These are phyloP conservation scores for Agrotis exclamationis DNA, from an alignment of 2,888 invertebrate species.

Conservation along the genomic window DNA sequence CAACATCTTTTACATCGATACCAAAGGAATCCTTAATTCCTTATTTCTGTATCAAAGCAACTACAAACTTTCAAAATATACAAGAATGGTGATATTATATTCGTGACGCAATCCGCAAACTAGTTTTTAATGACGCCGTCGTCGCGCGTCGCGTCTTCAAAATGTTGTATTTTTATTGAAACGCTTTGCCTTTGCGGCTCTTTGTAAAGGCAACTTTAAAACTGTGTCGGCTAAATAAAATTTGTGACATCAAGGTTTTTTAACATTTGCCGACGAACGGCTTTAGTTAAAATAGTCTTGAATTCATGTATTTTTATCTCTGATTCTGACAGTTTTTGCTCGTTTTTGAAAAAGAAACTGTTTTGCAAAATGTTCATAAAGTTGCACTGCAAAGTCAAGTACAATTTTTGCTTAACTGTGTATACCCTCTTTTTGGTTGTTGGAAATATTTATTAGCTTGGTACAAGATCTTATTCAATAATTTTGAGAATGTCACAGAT, in stretches of 20 bases:
- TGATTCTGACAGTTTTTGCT: not conserved
- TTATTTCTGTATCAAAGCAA: not conserved
- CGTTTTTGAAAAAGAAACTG: not conserved
- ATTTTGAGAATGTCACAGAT: too few relatives aligned
- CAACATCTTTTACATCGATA: too few relatives aligned
- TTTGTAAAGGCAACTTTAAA: slow-evolving; percentile 15
- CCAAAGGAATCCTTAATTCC: too few relatives aligned
- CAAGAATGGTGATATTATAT: not conserved
- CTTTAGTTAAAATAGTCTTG: slow-evolving; percentile 15
- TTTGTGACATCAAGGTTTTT: slow-evolving; percentile 37
- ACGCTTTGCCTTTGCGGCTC: slow-evolving; percentile 11
- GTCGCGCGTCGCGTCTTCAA: not conserved
- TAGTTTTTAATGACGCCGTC: slow-evolving; percentile 39
- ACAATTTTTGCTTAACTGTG: too few relatives aligned
- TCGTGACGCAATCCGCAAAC: slow-evolving; percentile 16
- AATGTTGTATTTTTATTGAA: slow-evolving; percentile 14
- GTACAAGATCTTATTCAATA: too few relatives aligned
- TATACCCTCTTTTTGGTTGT: too few relatives aligned
- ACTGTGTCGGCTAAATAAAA: slow-evolving; percentile 31
- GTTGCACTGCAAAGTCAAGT: too few relatives aligned
- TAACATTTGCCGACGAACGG: slow-evolving; percentile 27
- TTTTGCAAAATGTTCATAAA: not conserved
- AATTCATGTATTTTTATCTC: slow-evolving; percentile 16
- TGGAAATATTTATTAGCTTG: too few relatives aligned
- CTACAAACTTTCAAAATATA: not conserved